Evolutionary conservation across 2,888 invertebrate species (phyloP).

Genomic region (Sarcophaga carnaria): DNA sequence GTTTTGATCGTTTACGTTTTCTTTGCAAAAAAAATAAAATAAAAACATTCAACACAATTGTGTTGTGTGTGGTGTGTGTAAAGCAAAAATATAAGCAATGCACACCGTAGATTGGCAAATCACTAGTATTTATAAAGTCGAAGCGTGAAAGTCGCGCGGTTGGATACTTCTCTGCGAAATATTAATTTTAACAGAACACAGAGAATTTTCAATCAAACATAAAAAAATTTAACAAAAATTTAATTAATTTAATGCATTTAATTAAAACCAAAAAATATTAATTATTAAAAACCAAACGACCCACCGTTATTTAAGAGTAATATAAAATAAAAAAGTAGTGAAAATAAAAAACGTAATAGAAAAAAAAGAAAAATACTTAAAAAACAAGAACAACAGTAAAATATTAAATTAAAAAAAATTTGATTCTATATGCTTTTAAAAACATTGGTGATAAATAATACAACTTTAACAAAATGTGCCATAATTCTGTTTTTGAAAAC

Average conservation of each 20-base stretch:
- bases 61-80: not conserved
- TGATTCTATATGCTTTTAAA: not conserved
- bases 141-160: constrained; percentile 64
- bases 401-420: not conserved
- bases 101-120: constrained; percentile 47
- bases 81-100: constrained; percentile 64
- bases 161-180: constrained; percentile 46
- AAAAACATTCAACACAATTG: constrained; percentile 11
- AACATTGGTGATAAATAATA: not conserved
- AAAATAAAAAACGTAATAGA: not conserved
- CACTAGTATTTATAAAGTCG: constrained; percentile 61
- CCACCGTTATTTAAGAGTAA: constrained; percentile 34
- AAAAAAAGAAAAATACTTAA: not conserved
- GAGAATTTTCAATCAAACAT: constrained; percentile 48
- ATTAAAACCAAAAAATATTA: constrained; percentile 43
- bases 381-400: not conserved
- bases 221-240: constrained; percentile 11
- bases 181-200: constrained; percentile 15
- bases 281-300: not conserved
- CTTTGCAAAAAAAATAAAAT: not conserved
- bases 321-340: constrained; percentile 10
- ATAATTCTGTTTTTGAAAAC: constrained; percentile 78
- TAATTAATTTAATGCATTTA: constrained; percentile 35
- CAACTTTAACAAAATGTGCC: constrained; percentile 77
- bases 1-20: not conserved